Evolutionary conservation across 2,888 invertebrate species (phyloP).

Genomic region (Andrena trimmerana): DNA sequence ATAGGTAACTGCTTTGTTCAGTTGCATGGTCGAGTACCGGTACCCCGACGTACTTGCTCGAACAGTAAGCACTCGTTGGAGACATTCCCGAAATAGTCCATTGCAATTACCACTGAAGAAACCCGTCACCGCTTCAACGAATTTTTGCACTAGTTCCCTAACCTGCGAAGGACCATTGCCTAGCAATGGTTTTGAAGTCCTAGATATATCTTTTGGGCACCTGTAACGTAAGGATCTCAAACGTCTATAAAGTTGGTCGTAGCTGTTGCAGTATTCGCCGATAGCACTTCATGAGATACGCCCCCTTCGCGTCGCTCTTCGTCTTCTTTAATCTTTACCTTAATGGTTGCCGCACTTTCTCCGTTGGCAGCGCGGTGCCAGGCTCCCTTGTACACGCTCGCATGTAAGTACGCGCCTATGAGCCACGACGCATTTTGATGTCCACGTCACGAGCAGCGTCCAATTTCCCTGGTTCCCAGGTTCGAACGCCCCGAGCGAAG

Average conservation of each 20-base stretch:
- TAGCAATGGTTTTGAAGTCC: no score
- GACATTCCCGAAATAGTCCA: background rate
- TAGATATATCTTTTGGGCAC: no score
- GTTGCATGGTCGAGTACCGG: constrained; percentile 40
- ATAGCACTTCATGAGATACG: constrained; percentile 34
- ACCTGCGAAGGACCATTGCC: no score
- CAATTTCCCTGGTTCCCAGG: constrained; percentile 27
- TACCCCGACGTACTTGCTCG: constrained; percentile 19
- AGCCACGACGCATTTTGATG: constrained; percentile 71
- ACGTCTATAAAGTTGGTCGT: background rate
- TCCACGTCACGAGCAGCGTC: constrained; percentile 61
- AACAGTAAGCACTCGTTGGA: background rate
- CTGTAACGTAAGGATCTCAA: background rate
- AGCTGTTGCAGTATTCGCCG: background rate
- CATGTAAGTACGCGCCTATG: constrained; percentile 31
- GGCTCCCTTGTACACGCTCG: constrained; percentile 63
- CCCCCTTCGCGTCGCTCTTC: constrained; percentile 54
- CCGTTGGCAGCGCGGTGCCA: constrained; percentile 74
- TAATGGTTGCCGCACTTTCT: constrained; percentile 83
- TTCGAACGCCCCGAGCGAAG: background rate
- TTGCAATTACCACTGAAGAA: background rate
- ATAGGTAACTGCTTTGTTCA: constrained; percentile 48
- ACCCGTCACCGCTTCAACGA: no score
- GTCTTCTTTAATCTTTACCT: constrained; percentile 82
- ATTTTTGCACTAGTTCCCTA: no score